Evolutionary conservation across 2,888 invertebrate genomes (phyloP).

Genomic region (Phalangium opilio): DNA sequence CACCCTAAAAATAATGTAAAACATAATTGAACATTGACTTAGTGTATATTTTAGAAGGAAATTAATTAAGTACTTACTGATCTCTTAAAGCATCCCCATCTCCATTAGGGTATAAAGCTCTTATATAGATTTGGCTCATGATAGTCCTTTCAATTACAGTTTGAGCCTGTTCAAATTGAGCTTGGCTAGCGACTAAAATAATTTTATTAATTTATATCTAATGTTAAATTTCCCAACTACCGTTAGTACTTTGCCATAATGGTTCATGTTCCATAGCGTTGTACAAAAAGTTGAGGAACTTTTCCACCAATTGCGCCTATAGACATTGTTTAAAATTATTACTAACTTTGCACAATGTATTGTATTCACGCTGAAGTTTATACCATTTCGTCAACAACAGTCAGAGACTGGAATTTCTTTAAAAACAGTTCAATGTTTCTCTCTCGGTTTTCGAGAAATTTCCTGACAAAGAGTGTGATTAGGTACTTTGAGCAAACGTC

Average conservation of each 20-base stretch:
- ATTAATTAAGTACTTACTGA: constrained; percentile 43
- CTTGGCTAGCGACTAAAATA: constrained; percentile 46
- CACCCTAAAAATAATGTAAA: constrained; percentile 40
- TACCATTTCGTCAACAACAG: constrained; percentile 73
- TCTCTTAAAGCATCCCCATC: constrained; percentile 87
- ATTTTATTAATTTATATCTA: constrained; percentile 2
- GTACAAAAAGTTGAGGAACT: constrained; percentile 45
- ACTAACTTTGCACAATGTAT: no score
- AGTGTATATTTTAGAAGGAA: constrained; percentile 6
- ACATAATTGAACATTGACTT: constrained; percentile 2
- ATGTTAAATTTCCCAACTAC: background rate
- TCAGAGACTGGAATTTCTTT: constrained; percentile 59
- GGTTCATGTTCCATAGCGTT: constrained; percentile 49
- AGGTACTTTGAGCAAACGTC: constrained; percentile 56
- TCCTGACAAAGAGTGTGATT: constrained; percentile 55
- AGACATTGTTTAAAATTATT: background rate
- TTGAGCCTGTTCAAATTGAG: constrained; percentile 57
- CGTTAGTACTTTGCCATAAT: constrained; percentile 46
- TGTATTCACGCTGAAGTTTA: no score
- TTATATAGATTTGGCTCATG: constrained; percentile 75
- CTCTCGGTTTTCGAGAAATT: constrained; percentile 66
- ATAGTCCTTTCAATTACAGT: constrained; percentile 77
- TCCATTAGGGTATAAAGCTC: constrained; percentile 90
- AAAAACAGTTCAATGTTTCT: constrained; percentile 55
- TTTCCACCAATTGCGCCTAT: constrained; percentile 58